Evolutionary conservation across 1,140 invertebrate species (phyloP).

Genomic region (Chlorops oryzae): DNA sequence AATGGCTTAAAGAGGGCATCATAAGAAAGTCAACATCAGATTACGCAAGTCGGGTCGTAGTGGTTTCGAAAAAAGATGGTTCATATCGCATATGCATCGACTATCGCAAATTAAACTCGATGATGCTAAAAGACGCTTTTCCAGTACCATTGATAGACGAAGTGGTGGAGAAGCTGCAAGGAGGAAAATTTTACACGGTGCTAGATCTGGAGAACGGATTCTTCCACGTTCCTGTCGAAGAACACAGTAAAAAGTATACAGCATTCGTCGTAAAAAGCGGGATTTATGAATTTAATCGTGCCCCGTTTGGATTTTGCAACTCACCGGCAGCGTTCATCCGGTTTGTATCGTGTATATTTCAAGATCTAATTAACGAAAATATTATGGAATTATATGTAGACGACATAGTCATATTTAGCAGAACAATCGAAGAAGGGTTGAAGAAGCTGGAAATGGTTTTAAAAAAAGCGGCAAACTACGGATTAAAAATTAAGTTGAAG

Average conservation of each 20-base stretch:
- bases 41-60: slow-evolving; percentile 28
- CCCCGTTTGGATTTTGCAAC: slow-evolving; percentile 16
- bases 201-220: slow-evolving; percentile 20
- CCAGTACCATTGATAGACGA: slow-evolving; percentile 28
- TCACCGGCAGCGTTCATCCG: slow-evolving; percentile 46
- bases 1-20: slow-evolving; percentile 13
- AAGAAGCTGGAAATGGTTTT: slow-evolving; percentile 25
- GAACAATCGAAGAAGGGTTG: slow-evolving; percentile 8
- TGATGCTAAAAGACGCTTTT: slow-evolving; percentile 24
- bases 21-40: slow-evolving; percentile 13
- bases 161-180: slow-evolving; percentile 19
- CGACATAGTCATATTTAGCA: slow-evolving; percentile 13
- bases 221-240: slow-evolving; percentile 18
- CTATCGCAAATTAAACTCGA: slow-evolving; percentile 23
- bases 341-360: slow-evolving; percentile 35
- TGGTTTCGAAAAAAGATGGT: slow-evolving; percentile 31
- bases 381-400: slow-evolving; percentile 18
- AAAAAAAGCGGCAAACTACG: slow-evolving; percentile 26
- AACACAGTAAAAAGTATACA: slow-evolving; percentile 14
- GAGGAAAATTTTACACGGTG: slow-evolving; percentile 18
- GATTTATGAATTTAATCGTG: slow-evolving; percentile 15
- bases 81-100: slow-evolving; percentile 23
- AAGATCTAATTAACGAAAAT: slow-evolving; percentile 8
- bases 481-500: slow-evolving; percentile 41
- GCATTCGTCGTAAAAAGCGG: slow-evolving; percentile 16